Conservation (phyloP, 2,113 vertebrate genomes). For the Echinops telfairi region DNA sequence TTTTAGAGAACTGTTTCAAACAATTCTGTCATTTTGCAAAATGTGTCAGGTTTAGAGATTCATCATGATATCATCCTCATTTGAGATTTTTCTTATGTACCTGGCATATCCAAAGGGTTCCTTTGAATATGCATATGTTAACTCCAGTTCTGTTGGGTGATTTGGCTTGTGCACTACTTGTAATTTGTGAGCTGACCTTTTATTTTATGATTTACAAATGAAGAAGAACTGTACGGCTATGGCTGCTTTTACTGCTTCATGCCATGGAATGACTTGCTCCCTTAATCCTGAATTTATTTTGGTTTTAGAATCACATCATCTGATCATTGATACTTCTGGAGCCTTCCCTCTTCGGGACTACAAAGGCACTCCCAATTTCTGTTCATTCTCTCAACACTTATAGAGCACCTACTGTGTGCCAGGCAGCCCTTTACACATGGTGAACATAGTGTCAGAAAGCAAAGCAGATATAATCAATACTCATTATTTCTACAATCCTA, state of each 20-base stretch:
- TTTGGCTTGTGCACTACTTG: too few relatives aligned
- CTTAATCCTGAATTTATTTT: background rate
- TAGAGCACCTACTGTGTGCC: background rate
- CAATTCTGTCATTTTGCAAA: background rate
- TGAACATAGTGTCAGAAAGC: background rate
- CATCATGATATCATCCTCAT: too few relatives aligned
- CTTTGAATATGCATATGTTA: too few relatives aligned
- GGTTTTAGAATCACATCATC: background rate
- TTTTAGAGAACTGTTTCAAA: background rate
- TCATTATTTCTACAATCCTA: background rate
- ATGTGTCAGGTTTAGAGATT: background rate
- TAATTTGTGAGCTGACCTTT: background rate
- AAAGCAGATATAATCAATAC: background rate
- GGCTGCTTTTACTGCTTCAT: background rate
- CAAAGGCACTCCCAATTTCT: background rate
- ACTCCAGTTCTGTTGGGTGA: too few relatives aligned
- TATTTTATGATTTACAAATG: too few relatives aligned
- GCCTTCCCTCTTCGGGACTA: accelerated
- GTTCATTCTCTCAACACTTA: background rate
- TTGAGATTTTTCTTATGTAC: too few relatives aligned
- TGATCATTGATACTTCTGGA: background rate
- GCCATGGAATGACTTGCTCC: background rate
- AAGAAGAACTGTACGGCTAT: too few relatives aligned
- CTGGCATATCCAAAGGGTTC: too few relatives aligned
- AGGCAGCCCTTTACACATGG: background rate